Conservation (phyloP, 2,888 invertebrate species). For the Aphrophora alni region DNA sequence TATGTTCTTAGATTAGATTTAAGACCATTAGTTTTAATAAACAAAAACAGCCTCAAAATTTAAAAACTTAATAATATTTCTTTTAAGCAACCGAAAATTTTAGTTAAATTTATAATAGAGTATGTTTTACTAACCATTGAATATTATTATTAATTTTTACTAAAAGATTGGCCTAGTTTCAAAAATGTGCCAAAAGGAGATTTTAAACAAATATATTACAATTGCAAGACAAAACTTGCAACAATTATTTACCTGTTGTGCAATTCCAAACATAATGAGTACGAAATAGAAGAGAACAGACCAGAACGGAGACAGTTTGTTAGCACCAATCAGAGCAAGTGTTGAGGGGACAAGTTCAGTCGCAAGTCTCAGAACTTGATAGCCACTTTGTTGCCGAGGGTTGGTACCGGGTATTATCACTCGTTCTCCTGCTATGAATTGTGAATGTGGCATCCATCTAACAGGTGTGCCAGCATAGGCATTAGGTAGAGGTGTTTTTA, state of each 20-base stretch:
- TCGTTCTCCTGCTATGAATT: slow-evolving; percentile 73
- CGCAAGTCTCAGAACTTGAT: slow-evolving; percentile 82
- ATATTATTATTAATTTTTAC: too few species aligned
- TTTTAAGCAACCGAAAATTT: too few species aligned
- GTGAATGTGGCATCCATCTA: slow-evolving; percentile 73
- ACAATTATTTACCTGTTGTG: slow-evolving; percentile 70
- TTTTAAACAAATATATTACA: neutral
- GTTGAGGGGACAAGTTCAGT: slow-evolving; percentile 92
- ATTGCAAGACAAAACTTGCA: neutral
- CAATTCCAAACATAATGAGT: slow-evolving; percentile 84
- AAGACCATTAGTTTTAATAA: too few species aligned
- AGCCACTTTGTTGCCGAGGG: slow-evolving; percentile 57
- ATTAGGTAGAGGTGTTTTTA: slow-evolving; percentile 65
- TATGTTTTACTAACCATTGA: too few species aligned
- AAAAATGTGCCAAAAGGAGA: too few species aligned
- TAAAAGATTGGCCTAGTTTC: too few species aligned
- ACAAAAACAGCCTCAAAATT: too few species aligned
- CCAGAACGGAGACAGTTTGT: slow-evolving; percentile 86
- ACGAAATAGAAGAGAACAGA: slow-evolving; percentile 85
- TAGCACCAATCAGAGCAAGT: slow-evolving; percentile 75
- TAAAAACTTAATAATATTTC: too few species aligned
- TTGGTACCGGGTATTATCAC: slow-evolving; percentile 66
- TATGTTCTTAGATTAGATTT: too few species aligned
- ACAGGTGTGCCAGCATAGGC: slow-evolving; percentile 67
- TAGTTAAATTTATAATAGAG: too few species aligned